Evolutionary conservation across 37 sponge, comb jelly and placozoan species (phyloP).

Genomic region (Ianthella basta): DNA sequence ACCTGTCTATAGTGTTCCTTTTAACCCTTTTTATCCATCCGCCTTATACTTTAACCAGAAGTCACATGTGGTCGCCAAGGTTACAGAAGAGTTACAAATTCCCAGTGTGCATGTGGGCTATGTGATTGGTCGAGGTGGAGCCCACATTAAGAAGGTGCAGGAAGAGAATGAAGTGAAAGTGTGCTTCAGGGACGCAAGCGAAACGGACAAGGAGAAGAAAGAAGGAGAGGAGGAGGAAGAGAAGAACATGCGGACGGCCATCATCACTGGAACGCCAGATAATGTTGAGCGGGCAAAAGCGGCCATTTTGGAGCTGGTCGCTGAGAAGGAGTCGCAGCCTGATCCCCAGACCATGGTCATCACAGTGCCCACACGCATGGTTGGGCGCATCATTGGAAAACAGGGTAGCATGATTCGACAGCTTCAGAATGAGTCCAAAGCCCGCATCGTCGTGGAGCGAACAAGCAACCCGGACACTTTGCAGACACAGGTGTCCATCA

Average conservation of each 20-base stretch:
- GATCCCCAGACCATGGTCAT: neutral
- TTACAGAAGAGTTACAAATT: conserved; percentile 40
- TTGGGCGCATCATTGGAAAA: conserved; percentile 54
- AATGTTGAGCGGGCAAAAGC: conserved; percentile 29
- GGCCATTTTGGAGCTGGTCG: conserved; percentile 11
- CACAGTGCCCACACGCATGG: conserved; percentile 10
- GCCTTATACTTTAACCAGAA: no score
- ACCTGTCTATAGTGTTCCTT: no score
- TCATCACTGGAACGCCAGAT: conserved; percentile 39
- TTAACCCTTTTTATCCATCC: no score
- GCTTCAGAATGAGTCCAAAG: conserved; percentile 51
- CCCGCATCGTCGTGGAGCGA: conserved; percentile 6
- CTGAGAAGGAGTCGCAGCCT: neutral
- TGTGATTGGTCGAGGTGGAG: conserved; percentile 53
- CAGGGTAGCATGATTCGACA: conserved; percentile 37
- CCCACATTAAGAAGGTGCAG: conserved; percentile 36
- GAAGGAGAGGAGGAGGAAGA: conserved; percentile 10
- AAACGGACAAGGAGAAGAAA: neutral
- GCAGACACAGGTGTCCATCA: conserved; percentile 7
- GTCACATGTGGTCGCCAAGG: neutral
- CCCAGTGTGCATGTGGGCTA: conserved; percentile 25
- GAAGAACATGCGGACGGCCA: neutral
- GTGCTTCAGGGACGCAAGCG: conserved; percentile 15
- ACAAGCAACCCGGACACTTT: neutral
- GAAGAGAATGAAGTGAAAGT: conserved; percentile 26